These are phyloP conservation scores for Daktulosphaira vitifoliae DNA, from an alignment of 1,140 invertebrate genomes.

Conservation along the genomic window DNA sequence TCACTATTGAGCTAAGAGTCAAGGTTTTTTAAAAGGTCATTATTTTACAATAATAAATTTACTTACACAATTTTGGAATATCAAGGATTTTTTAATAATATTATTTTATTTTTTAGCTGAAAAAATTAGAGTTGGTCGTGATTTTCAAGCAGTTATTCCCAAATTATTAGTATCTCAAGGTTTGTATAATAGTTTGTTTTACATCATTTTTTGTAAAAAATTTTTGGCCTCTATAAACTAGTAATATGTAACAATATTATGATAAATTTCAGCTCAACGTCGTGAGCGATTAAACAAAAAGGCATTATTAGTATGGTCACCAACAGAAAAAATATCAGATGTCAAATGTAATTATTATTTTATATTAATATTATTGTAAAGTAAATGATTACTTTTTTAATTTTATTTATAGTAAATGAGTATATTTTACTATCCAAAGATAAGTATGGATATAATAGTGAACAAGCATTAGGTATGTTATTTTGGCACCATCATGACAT, in stretches of 20 bases:
- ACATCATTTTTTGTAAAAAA: too few relatives aligned
- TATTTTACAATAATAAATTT: too few relatives aligned
- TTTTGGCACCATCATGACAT: conserved; percentile 98
- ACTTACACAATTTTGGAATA: too few relatives aligned
- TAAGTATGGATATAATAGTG: conserved; percentile 94
- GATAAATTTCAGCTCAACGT: conserved; percentile 52
- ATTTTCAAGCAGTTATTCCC: conserved; percentile 87
- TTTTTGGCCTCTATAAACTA: too few relatives aligned
- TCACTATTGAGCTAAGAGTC: too few relatives aligned
- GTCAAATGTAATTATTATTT: conserved; percentile 60
- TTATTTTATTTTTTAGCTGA: conserved; percentile 53
- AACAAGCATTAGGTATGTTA: conserved; percentile 94
- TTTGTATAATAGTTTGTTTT: not conserved
- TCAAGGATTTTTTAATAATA: too few relatives aligned
- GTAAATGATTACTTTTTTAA: not conserved
- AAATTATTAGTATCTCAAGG: conserved; percentile 48
- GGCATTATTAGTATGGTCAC: conserved; percentile 91
- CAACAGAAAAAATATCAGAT: conserved; percentile 77
- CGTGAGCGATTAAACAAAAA: conserved; percentile 60
- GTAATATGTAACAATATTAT: too few relatives aligned
- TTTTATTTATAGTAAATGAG: conserved; percentile 71
- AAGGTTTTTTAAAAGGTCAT: conserved; percentile 15
- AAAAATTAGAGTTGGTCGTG: conserved; percentile 87
- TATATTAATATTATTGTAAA: conserved; percentile 32
- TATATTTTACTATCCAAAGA: conserved; percentile 92